Percentiles rank a stretch among this genome's conserved stretches.
phyloP scores from a whole-genome alignment of 1,140 invertebrate species.

The Caenorhabditis inopinata region DNA sequence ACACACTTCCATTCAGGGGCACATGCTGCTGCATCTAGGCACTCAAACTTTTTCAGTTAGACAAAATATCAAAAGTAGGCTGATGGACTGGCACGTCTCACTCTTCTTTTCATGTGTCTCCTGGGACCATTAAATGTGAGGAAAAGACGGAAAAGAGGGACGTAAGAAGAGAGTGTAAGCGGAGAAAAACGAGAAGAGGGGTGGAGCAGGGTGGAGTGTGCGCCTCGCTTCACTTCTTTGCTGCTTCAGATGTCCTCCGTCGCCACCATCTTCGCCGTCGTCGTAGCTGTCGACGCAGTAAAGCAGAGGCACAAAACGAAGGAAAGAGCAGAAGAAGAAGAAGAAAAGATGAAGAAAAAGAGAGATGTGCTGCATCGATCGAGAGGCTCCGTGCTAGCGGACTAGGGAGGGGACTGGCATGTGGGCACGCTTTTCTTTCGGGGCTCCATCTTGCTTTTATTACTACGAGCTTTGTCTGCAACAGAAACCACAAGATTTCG shows the following conservation, averaged over 20 bases:
- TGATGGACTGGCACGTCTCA: constrained; percentile 21
- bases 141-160: not conserved
- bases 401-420: not conserved
- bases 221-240: not conserved
- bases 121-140: constrained; percentile 27
- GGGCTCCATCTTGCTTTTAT: not conserved
- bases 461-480: constrained; percentile 20
- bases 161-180: not conserved
- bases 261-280: not conserved
- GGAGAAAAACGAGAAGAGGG: too few relatives aligned
- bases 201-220: not conserved
- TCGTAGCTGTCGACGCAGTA: not conserved
- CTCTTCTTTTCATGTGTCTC: constrained; percentile 18
- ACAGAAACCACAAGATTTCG: constrained; percentile 7
- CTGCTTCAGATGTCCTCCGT: not conserved
- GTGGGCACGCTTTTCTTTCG: not conserved
- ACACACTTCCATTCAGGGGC: not conserved
- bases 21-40: too few relatives aligned
- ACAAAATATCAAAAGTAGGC: constrained; percentile 24
- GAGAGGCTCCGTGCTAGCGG: not conserved
- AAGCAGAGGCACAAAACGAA: not conserved
- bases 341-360: not conserved
- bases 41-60: constrained; percentile 8
- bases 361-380: constrained; percentile 24
- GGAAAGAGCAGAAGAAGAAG: not conserved